Conservation (phyloP, 2,797 vertebrate genomes). For the Syncerus caffer region DNA sequence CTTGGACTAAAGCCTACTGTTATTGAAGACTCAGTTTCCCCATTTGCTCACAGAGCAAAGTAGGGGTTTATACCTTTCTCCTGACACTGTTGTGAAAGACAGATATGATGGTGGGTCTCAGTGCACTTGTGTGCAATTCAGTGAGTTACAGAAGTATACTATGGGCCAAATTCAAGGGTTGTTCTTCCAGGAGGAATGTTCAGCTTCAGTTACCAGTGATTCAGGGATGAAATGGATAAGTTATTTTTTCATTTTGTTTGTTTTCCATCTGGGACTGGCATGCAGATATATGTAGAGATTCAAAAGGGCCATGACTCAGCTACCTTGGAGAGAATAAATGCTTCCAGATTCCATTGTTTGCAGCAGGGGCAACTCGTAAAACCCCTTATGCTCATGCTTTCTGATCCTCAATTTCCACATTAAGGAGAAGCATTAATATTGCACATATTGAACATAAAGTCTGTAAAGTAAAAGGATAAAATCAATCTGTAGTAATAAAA, state of each 20-base stretch:
- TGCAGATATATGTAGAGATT: neutral
- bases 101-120: neutral
- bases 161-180: neutral
- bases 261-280: neutral
- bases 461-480: constrained; percentile 30
- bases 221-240: neutral
- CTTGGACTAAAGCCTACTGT: neutral
- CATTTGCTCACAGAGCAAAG: neutral
- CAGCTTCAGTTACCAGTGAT: neutral
- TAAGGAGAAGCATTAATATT: neutral
- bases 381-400: neutral
- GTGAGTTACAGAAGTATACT: neutral
- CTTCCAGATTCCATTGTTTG: neutral
- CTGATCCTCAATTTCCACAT: constrained; percentile 35
- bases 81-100: neutral
- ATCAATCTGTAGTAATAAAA: constrained; percentile 32
- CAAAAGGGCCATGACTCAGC: neutral
- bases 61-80: neutral
- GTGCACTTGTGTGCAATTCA: neutral
- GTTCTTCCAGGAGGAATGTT: neutral
- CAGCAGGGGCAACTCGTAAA: neutral
- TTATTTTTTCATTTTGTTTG: neutral
- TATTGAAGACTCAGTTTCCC: neutral
- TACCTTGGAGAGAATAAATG: neutral
- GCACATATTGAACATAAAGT: constrained; percentile 14